Percentiles rank a stretch among this genome's conserved stretches.
These are phyloP conservation scores for Acrocephalus arundinaceus DNA, from an alignment of 2,113 vertebrate species.

Conservation along the genomic window DNA sequence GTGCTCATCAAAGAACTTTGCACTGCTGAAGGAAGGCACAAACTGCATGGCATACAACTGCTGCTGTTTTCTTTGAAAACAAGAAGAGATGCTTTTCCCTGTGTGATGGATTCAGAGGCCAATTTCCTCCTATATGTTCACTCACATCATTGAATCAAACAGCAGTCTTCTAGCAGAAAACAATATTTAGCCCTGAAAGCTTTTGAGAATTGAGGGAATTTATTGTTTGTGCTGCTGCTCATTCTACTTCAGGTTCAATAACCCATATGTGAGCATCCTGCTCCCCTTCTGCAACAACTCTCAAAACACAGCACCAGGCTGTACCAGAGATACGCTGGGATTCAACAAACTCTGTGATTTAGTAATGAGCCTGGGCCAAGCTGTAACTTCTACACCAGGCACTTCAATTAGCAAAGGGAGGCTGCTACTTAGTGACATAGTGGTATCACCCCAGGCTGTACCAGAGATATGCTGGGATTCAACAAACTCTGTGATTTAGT, in stretches of 20 bases:
- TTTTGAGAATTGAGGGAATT: background rate
- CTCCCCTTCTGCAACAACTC: background rate
- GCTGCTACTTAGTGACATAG: background rate
- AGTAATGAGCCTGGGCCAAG: background rate
- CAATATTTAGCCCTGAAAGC: background rate
- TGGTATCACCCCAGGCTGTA: background rate
- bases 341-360: background rate
- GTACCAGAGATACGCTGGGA: background rate
- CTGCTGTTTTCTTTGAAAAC: background rate
- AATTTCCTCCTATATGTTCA: background rate
- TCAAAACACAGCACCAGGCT: background rate
- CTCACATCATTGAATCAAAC: background rate
- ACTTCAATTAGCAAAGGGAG: background rate
- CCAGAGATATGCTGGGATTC: background rate
- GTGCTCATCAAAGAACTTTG: rapidly evolving
- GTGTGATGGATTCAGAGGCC: background rate
- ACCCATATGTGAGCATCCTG: background rate
- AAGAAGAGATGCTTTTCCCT: background rate
- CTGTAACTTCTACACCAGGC: background rate
- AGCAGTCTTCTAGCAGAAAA: background rate
- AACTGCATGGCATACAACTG: background rate
- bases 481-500: background rate
- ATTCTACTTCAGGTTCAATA: background rate
- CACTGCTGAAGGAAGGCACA: background rate
- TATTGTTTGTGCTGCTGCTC: background rate